Conservation (phyloP, 2,113 vertebrate genomes). For the Brachyhypopomus occidentalis region DNA sequence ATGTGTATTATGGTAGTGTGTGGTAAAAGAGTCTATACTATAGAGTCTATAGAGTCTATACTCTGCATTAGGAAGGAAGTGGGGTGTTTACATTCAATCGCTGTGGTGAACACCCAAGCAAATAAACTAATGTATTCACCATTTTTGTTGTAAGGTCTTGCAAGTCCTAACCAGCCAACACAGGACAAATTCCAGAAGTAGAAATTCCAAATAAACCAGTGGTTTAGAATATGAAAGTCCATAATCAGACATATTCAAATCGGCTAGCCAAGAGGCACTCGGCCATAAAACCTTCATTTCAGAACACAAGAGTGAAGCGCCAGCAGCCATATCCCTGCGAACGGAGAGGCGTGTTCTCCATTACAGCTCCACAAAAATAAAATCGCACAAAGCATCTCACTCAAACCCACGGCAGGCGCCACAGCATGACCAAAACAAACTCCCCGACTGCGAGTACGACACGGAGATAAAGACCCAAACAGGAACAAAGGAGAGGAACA, state of each 20-base stretch:
- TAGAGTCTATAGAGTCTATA: too few relatives aligned
- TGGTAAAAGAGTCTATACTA: too few relatives aligned
- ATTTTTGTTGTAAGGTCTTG: background rate
- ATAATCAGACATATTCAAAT: background rate
- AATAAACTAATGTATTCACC: background rate
- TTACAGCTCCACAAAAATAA: constrained; percentile 6
- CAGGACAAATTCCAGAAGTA: too few relatives aligned
- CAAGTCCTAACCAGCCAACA: too few relatives aligned
- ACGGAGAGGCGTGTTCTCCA: constrained; percentile 10
- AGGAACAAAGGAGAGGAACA: constrained; percentile 18
- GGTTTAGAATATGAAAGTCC: background rate
- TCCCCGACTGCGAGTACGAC: constrained; percentile 37
- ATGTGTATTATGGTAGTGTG: too few relatives aligned
- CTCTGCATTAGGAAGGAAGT: background rate
- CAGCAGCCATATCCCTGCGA: background rate
- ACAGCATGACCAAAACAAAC: constrained; percentile 46
- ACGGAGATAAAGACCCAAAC: constrained; percentile 39
- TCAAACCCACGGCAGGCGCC: constrained; percentile 39
- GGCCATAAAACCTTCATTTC: background rate
- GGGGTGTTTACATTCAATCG: background rate
- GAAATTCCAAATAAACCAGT: background rate
- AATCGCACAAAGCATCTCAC: constrained; percentile 23
- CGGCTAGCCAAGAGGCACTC: background rate
- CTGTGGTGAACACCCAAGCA: background rate
- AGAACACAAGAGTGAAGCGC: background rate